Evolutionary conservation across 1,140 invertebrate genomes (phyloP), one percentile per base, ranked within the genome.

Genomic region (Heliconius hewitsoni): DNA sequence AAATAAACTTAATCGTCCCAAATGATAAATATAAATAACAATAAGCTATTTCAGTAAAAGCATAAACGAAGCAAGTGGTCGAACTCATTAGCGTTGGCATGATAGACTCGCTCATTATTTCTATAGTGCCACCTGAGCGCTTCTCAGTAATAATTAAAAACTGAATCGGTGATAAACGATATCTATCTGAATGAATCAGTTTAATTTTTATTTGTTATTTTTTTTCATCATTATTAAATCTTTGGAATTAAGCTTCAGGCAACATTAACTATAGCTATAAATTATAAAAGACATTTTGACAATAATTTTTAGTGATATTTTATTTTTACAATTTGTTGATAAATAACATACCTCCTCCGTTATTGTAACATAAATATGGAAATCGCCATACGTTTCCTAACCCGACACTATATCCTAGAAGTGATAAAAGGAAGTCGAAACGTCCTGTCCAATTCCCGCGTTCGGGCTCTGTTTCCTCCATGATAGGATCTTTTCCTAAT

Each of bases 331-430:
- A 16, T 16, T 46, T 16, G 13, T 46, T 74, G 5, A 39, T 42
- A 72, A 37, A 0, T 72, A 72, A 79, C 79, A 30, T 87, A 96
- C 96, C 97, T 83, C 97, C 97, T 30, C 97, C 97, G 89, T 97
- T 97, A 77, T 97, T 97, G 88, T 97, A 97, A 88, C 97, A 97
- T 2, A 97, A 95, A 87, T 97, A 97, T 1, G 97, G 97, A 91
- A 97, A 97, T 39, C 98, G 93, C 97, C 97, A 98, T 23, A 98
- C 97, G 89, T 98, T 98, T 76, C 97, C 97, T 55, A 98, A 94
- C 5, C 97, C 97, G 60, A 98, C 97, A 74, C 97, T 97, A 91
- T 98, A 97, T n/a, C 97, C 97, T 76, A 98, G 95, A 72, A 97
- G 95, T 3, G 97, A 97, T 57, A 98, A 94, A n/a, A 98, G 93